phyloP scores from a whole-genome alignment of 2,888 invertebrate genomes.

The Noctua fimbriata region DNA sequence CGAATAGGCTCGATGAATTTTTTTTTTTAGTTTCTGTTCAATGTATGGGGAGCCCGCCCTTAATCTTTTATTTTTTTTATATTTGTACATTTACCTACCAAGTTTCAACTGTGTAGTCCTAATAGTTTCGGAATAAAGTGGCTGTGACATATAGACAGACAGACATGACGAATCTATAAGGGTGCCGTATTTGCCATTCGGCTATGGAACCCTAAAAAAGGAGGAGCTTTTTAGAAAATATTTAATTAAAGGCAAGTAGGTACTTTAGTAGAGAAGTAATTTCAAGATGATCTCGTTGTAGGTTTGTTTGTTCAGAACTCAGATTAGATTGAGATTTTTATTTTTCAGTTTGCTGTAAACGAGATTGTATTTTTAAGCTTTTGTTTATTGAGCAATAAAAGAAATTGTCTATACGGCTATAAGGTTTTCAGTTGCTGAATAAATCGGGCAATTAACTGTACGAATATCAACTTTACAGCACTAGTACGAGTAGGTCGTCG shows the following conservation, averaged over 20 bases:
- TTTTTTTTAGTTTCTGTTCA: too few species aligned
- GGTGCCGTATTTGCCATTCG: too few species aligned
- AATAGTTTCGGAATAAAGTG: too few species aligned
- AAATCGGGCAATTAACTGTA: neutral
- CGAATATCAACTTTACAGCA: neutral
- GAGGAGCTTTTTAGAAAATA: slow-evolving; percentile 5
- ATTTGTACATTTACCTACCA: too few species aligned
- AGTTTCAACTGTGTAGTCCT: too few species aligned
- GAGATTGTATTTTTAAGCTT: neutral
- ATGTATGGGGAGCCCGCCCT: too few species aligned
- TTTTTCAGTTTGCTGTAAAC: slow-evolving; percentile 1
- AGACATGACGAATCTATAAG: too few species aligned
- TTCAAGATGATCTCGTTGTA: slow-evolving; percentile 4
- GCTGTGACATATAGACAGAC: too few species aligned
- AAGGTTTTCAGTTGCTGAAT: neutral
- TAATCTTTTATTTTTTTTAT: too few species aligned
- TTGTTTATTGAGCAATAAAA: neutral
- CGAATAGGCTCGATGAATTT: too few species aligned
- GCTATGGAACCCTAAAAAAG: too few species aligned
- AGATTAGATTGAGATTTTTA: neutral
- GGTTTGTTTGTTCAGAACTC: neutral
- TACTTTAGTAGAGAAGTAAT: slow-evolving; percentile 17
- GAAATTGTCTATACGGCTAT: neutral
- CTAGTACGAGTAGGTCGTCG: neutral
- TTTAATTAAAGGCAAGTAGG: slow-evolving; percentile 22